phyloP scores from a whole-genome alignment of 1,140 invertebrate species.

The Amphibalanus amphitrite region DNA sequence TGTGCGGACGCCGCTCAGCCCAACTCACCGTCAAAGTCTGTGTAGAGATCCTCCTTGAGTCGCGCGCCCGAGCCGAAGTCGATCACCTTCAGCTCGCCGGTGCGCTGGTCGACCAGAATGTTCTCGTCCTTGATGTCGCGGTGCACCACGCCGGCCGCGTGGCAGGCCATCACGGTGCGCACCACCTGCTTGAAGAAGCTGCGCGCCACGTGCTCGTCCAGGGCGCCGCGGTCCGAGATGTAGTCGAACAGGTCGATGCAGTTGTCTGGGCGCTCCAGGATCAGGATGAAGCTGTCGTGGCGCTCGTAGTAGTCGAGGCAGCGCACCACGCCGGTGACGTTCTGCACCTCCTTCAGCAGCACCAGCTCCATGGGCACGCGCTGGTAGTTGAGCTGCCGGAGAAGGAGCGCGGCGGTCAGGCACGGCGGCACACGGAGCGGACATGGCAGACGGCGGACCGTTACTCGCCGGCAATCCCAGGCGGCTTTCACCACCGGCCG shows the following conservation, averaged over 20 bases:
- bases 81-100: conserved; percentile 34
- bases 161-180: conserved; percentile 32
- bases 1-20: too few species aligned
- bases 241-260: conserved; percentile 47
- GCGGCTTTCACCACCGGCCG: too few species aligned
- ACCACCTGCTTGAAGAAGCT: conserved; percentile 36
- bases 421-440: neutral
- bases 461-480: too few species aligned
- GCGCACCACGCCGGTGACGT: conserved; percentile 38
- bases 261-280: conserved; percentile 43
- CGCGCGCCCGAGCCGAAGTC: conserved; percentile 50
- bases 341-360: conserved; percentile 35
- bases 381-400: conserved; percentile 26
- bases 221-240: conserved; percentile 39
- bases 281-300: conserved; percentile 34
- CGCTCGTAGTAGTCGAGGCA: conserved; percentile 41
- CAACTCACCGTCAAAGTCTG: conserved; percentile 46
- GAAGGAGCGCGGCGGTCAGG: conserved; percentile 11
- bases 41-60: conserved; percentile 38
- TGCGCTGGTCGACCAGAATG: conserved; percentile 35
- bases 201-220: conserved; percentile 36
- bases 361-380: conserved; percentile 42
- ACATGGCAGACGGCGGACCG: too few species aligned
- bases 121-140: conserved; percentile 50
- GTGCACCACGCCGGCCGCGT: conserved; percentile 37